Percentiles rank a stretch among this genome's conserved stretches.
phyloP scores from a whole-genome alignment of 2,797 vertebrate species.

The Aselliscus stoliczkanus region DNA sequence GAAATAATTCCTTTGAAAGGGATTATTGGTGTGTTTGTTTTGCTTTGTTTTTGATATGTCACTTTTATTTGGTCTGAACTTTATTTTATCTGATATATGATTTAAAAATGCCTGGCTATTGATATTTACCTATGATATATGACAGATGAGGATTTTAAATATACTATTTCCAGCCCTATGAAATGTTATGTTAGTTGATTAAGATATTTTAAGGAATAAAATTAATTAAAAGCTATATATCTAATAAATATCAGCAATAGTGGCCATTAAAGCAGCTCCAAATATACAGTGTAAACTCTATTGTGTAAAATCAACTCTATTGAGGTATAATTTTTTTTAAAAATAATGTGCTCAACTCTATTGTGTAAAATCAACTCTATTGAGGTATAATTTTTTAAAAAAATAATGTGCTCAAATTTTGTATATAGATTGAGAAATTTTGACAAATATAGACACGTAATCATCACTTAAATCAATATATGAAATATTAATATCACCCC shows the following conservation, averaged over 20 bases:
- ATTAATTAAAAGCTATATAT: neutral
- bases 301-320: neutral
- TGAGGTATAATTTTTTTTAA: neutral
- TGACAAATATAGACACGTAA: neutral
- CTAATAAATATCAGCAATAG: neutral
- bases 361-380: neutral
- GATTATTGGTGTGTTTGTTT: neutral
- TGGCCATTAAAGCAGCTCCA: neutral
- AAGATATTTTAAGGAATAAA: neutral
- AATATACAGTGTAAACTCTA: too few relatives aligned
- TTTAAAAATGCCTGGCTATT: neutral
- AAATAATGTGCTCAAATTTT: neutral
- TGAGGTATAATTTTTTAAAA: neutral
- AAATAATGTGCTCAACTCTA: neutral
- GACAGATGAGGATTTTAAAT: neutral
- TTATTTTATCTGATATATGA: neutral
- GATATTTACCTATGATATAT: neutral
- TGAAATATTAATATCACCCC: neutral
- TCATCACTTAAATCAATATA: neutral
- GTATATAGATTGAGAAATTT: neutral
- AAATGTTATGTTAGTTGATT: neutral
- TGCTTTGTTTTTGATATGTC: neutral
- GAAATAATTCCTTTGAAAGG: neutral
- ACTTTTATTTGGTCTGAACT: neutral
- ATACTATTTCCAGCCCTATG: neutral